These are phyloP conservation scores for Tetranychus cinnabarinus DNA, from an alignment of 1,140 invertebrate species.

Conservation along the genomic window DNA sequence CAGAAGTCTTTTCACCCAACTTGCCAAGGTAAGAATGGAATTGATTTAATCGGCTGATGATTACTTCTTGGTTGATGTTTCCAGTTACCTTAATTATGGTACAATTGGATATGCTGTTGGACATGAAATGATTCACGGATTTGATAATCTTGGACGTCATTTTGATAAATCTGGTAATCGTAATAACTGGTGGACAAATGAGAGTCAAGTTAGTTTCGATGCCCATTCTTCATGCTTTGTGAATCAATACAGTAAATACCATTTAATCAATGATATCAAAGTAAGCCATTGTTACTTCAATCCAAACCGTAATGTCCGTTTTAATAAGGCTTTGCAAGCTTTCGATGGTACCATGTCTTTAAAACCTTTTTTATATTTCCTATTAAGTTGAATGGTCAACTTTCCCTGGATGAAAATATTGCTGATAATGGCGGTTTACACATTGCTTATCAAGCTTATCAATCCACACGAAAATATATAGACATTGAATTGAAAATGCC, in stretches of 20 bases:
- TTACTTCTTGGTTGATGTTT: neutral
- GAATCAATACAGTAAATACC: conserved; percentile 5
- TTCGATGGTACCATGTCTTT: too few relatives aligned
- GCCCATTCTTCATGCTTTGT: conserved; percentile 7
- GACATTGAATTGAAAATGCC: conserved; percentile 30
- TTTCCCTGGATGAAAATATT: conserved; percentile 25
- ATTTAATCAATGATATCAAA: neutral
- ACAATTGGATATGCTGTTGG: conserved; percentile 16
- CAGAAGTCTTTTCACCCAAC: conserved; percentile 57
- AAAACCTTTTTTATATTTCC: too few relatives aligned
- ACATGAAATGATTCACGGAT: conserved; percentile 25
- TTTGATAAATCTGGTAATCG: conserved; percentile 16
- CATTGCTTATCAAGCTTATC: conserved; percentile 1
- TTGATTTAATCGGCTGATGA: neutral
- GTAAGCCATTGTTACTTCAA: conserved; percentile 19
- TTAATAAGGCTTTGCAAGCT: too few relatives aligned
- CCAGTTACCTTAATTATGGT: conserved; percentile 32
- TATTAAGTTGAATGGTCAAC: conserved; percentile 20
- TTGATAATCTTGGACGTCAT: conserved; percentile 27
- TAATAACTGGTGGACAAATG: conserved; percentile 27
- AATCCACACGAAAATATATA: conserved; percentile 5
- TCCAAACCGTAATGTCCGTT: too few relatives aligned
- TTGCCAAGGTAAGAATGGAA: conserved; percentile 35
- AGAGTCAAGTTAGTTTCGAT: neutral
- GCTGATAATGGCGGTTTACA: conserved; percentile 27